Conservation (phyloP, 1,140 invertebrate species). For the Pararge aegeria region DNA sequence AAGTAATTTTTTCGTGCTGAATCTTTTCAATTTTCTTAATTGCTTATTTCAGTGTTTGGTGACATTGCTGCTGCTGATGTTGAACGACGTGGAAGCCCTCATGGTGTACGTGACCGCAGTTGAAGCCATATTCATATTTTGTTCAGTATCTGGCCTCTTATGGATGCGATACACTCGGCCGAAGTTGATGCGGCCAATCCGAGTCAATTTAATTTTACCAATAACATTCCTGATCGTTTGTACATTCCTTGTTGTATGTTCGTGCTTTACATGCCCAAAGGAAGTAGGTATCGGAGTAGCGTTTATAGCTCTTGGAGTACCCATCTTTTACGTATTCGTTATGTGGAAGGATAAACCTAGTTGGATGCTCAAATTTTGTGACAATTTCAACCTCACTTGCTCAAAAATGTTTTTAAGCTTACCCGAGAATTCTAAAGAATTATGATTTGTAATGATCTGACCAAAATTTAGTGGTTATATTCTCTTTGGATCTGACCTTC, state of each 20-base stretch:
- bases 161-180: constrained; percentile 91
- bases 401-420: constrained; percentile 89
- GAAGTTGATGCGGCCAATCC: constrained; percentile 87
- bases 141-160: constrained; percentile 92
- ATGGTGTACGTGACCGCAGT: constrained; percentile 97
- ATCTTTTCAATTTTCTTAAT: no score
- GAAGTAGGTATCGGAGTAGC: constrained; percentile 91
- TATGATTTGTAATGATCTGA: constrained; percentile 49
- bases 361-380: constrained; percentile 80
- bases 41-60: constrained; percentile 87
- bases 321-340: constrained; percentile 93
- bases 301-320: constrained; percentile 90
- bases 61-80: constrained; percentile 90
- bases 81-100: constrained; percentile 92
- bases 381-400: constrained; percentile 84
- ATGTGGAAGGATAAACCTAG: constrained; percentile 88
- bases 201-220: constrained; percentile 88
- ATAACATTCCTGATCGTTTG: constrained; percentile 92
- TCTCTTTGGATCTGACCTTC: not conserved
- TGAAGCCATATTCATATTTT: constrained; percentile 95
- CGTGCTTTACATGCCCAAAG: constrained; percentile 86
- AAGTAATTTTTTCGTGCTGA: no score
- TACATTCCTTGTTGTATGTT: constrained; percentile 91
- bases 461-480: no score
- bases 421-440: constrained; percentile 81